These are phyloP conservation scores for Catostylus mosaicus DNA, from an alignment of 30 jellyfish, hydroid and myxozoan species.

Conservation along the genomic window DNA sequence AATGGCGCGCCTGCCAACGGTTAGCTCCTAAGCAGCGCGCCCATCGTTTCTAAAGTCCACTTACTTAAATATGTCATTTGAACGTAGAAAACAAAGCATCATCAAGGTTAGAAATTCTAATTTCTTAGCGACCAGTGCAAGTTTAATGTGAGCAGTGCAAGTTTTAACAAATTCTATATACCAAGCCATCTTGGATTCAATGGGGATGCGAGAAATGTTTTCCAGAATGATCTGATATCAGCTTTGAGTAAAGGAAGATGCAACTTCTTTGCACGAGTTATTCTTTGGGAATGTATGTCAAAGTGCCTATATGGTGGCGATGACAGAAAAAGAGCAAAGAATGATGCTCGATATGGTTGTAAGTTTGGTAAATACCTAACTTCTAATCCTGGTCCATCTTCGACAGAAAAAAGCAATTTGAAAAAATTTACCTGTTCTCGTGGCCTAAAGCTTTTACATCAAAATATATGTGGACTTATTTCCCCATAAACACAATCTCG, in stretches of 20 bases:
- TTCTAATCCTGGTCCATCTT: constrained; percentile 62
- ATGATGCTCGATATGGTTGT: constrained; percentile 25
- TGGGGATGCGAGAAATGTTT: constrained; percentile 35
- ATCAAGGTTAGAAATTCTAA: too few species aligned
- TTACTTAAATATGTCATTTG: too few species aligned
- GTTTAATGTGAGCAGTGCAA: constrained; percentile 34
- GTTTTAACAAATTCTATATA: constrained; percentile 53
- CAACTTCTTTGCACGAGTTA: constrained; percentile 47
- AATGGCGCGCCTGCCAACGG: too few species aligned
- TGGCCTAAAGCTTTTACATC: constrained; percentile 48
- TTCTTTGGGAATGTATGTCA: constrained; percentile 48
- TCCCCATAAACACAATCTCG: constrained; percentile 22
- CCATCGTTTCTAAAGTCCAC: too few species aligned
- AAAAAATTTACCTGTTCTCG: constrained; percentile 45
- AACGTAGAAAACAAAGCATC: too few species aligned
- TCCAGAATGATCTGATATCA: constrained; percentile 56
- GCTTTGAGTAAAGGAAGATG: constrained; percentile 38
- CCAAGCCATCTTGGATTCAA: constrained; percentile 56
- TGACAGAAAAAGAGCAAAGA: constrained; percentile 43
- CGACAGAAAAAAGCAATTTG: constrained; percentile 28
- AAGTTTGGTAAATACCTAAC: constrained; percentile 31
- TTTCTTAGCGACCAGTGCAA: too few species aligned
- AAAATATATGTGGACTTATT: constrained; percentile 40
- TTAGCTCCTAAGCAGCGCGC: too few species aligned
- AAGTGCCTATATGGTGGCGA: constrained; percentile 49